Evolutionary conservation across 2,113 vertebrate species (phyloP), one percentile per base, ranked within the genome.

Genomic region (Chloebia gouldiae): DNA sequence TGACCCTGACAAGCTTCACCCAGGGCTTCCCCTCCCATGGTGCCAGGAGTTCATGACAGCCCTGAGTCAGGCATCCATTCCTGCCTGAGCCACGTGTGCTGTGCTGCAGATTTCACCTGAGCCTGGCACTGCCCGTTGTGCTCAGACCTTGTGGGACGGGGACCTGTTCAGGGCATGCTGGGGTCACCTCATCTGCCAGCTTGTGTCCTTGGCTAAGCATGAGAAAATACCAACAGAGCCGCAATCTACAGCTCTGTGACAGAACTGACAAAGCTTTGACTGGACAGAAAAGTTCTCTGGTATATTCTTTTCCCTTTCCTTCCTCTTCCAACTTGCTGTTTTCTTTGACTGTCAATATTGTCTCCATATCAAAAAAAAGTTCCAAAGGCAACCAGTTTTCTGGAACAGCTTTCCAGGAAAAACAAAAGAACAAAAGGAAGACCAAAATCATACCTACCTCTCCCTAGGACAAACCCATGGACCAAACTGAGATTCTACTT

Each of bases 1-100:
- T 19, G n/a, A 49, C 6, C 19, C 27, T 31, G 20, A 78, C 7
- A 54, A 30, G 3, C 10, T 50, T 81, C 9, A 22, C 11, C 22
- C 10, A 40, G 28, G 14, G 3, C 31, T 64, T n/a, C 8, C 9
- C 15, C n/a, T 81, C 11, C 23, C 1, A 0, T 15, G 23, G 4
- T 5, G 18, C 13, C 23, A 66, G 24, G 40, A 33, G 6, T 1
- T 40, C 23, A 15, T 20, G 37, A 35, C 23, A 65, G 30, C 47
- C 15, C 14, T 31, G 30, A 3, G 2, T 42, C 27, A 79, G 56
- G 44, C 17, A 51, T 33, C 7, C 24, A 53, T 9, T 10, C 31
- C 37, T 70, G 3, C 31, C 21, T 45, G 45, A 78, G 25, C 12
- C 59, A 1, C 33, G 8, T 28, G 2, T 1, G 15, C 1, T 56